Evolutionary conservation across 1,140 invertebrate genomes (phyloP), one percentile per base, ranked within the genome.

Genomic region (Ephestia elutella): DNA sequence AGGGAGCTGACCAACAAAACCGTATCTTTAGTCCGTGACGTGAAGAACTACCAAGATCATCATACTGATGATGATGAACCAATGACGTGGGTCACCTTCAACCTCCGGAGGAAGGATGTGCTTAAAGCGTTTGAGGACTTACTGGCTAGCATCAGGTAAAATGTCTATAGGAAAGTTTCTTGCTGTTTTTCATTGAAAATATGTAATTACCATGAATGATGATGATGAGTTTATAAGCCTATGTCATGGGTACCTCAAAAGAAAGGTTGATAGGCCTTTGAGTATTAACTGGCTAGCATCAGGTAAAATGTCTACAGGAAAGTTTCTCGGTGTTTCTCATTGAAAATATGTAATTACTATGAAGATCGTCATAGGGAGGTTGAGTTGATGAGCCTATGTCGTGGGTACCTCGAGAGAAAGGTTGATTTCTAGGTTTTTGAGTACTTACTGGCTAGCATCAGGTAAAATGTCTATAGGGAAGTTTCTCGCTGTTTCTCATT

Each of bases 51-150:
- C 0, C 70, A 75, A 0, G 68, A 72, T 10, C 48, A 28, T 13
- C 13, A 15, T 13, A 7, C 10, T 2, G 38, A 44, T 7, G 38
- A 44, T 15, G 38, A 44, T 44, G 67, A 68, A 2, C 60, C 66
- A 0, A 73, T 84, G 63, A 80, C 70, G 1, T 84, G 81, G 83
- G 63, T 67, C 15, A 75, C 65, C 30, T 78, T 73, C 57, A 59
- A 56, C 44, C 61, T 49, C 5, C 66, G 68, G n/a, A 64, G 71
- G n/a, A 71, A 58, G 8, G 68, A 69, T 0, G 68, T 84, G 1
- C 56, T 80, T 18, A 69, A 73, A 9, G 63, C 72, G 0, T 82
- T 77, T 21, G 75, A 86, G 5, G 64, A 63, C 0, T 51, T 86
- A 9, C n/a, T 83, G 2, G 65, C 67, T 21, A 70, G 63, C 49